A percentile compares a stretch with the other conserved stretches of the same genome.
phyloP scores from a whole-genome alignment of 2,113 vertebrate genomes.

The Rousettus leschenaultii region DNA sequence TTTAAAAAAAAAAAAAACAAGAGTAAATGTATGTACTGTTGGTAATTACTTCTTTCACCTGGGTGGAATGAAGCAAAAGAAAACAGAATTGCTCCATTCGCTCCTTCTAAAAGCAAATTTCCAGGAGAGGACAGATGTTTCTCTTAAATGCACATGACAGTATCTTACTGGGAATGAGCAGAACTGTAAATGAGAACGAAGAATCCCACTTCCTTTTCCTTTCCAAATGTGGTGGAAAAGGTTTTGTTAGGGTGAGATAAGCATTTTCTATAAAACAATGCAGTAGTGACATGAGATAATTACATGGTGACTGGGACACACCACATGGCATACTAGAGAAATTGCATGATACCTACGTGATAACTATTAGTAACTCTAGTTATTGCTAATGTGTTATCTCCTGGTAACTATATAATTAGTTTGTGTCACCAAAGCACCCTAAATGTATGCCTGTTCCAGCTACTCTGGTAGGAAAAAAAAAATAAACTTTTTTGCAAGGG shows the following conservation, averaged over 20 bases:
- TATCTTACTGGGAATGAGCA: slow-evolving; percentile 47
- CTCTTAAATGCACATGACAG: slow-evolving; percentile 23
- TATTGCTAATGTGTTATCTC: slow-evolving; percentile 45
- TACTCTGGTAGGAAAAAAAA: slow-evolving; percentile 56
- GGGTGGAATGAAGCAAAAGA: background rate
- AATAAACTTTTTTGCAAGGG: slow-evolving; percentile 76
- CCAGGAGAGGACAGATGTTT: slow-evolving; percentile 60
- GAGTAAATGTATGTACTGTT: slow-evolving; percentile 6
- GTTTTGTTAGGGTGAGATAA: slow-evolving; percentile 57
- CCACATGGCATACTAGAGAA: slow-evolving; percentile 51
- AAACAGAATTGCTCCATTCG: background rate
- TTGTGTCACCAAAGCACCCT: slow-evolving; percentile 62
- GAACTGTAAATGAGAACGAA: slow-evolving; percentile 45
- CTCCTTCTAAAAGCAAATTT: slow-evolving; percentile 28
- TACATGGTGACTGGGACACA: slow-evolving; percentile 61
- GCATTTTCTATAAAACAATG: slow-evolving; percentile 65
- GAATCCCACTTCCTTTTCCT: background rate
- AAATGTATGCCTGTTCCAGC: slow-evolving; percentile 48
- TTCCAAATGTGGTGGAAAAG: slow-evolving; percentile 30
- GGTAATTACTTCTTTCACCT: slow-evolving; percentile 46
- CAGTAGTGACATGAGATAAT: slow-evolving; percentile 62
- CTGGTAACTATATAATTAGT: slow-evolving; percentile 69
- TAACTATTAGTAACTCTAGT: slow-evolving; percentile 45
- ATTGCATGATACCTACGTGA: slow-evolving; percentile 57
- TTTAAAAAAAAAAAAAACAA: background rate